Base-by-base conservation (phyloP, 2,888 invertebrate species). In the Anticlea derivata region DNA sequence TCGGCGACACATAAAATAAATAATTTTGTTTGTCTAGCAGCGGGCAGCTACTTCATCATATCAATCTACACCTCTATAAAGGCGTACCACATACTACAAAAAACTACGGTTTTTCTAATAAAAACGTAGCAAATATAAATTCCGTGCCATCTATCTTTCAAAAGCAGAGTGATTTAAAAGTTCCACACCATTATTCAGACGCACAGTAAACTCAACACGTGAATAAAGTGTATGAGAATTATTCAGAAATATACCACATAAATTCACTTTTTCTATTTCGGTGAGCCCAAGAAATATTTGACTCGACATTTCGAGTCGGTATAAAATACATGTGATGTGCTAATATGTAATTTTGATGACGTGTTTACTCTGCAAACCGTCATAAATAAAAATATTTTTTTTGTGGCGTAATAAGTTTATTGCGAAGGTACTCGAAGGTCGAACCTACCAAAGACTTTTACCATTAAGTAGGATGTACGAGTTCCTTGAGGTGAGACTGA, bases 241-340 rank as follows among this genome's bases (percentile, higher is more conserved):
- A 44, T 50, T 61, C 55, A 52, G 50, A 48, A 61, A 52, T 55
- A 56, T 55, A 56, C 51, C 55, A 63, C 57, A 69, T 69, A 72
- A 71, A 74, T 72, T 63, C 58, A 66, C 61, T 66, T 69, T 68
- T 71, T 76, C 66, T 73, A 69, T 68, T 66, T 71, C 63, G 55
- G 68, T 67, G 60, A 57, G 52, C 56, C 59, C 55, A 55, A 52
- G 58, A 60, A 66, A 66, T 62, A 64, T 64, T 60, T 34, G 63
- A 61, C 66, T 63, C 56, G 63, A 58, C 59, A 49, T 49, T 44
- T 51, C 34, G 49, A 50, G 53, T 58, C 50, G 55, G 54, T 55
- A 61, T 64, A 55, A 68, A 66, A 71, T 70, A 63, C 39, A 37
- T 35, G 47, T 37, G 61, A 63, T 61, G 61, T 63, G 56, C 65